These are phyloP conservation scores for Gallinago paraguaiae DNA, from an alignment of 2,113 vertebrate species.

Conservation along the genomic window DNA sequence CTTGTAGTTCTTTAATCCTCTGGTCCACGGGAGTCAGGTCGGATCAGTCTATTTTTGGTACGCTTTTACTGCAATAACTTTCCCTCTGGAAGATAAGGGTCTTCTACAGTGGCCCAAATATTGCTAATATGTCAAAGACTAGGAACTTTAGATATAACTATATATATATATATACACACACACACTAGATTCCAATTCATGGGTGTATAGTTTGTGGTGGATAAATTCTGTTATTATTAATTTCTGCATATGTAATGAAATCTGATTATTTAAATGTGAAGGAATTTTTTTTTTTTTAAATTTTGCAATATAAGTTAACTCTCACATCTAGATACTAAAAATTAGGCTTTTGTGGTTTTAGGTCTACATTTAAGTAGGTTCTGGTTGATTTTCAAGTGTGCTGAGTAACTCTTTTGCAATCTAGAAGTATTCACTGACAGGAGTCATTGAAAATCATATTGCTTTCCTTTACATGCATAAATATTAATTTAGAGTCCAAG, in stretches of 20 bases:
- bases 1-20: background rate
- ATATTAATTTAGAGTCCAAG: background rate
- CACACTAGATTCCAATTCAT: background rate
- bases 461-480: background rate
- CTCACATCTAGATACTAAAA: background rate
- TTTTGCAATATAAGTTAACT: background rate
- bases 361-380: background rate
- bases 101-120: background rate
- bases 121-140: background rate
- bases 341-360: background rate
- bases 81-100: background rate
- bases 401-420: background rate
- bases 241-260: background rate
- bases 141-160: background rate
- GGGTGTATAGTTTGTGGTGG: background rate
- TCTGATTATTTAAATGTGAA: background rate
- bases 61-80: background rate
- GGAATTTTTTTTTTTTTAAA: rapidly evolving
- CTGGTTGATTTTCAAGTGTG: background rate
- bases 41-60: background rate
- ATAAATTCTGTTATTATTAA: background rate
- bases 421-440: background rate
- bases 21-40: background rate
- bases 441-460: background rate
- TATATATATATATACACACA: background rate